Percentiles rank a stretch among this genome's conserved stretches.
These are phyloP conservation scores for Goniozus legneri DNA, from an alignment of 1,140 invertebrate species.

Conservation along the genomic window DNA sequence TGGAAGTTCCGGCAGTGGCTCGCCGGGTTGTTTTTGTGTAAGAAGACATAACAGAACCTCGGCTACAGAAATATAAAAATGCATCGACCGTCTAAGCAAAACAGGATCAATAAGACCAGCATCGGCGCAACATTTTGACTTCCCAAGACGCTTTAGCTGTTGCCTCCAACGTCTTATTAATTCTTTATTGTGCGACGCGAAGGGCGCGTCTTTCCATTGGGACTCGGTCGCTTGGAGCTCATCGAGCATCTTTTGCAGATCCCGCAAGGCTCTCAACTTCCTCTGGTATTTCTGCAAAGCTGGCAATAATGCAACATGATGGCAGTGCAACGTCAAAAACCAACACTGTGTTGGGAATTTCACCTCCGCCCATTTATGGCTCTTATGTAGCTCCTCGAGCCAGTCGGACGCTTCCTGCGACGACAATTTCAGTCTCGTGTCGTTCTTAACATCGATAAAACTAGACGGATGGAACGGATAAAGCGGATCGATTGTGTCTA, in stretches of 20 bases:
- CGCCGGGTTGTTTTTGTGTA: conserved; percentile 49
- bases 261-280: conserved; percentile 75
- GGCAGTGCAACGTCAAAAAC: conserved; percentile 91
- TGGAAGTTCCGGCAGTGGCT: conserved; percentile 54
- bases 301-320: conserved; percentile 87
- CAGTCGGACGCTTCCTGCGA: conserved; percentile 77
- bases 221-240: conserved; percentile 78
- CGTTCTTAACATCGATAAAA: conserved; percentile 74
- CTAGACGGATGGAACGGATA: conserved; percentile 85
- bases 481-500: conserved; percentile 78
- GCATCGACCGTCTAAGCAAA: conserved; percentile 72
- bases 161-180: conserved; percentile 83
- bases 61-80: conserved; percentile 83
- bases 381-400: conserved; percentile 60
- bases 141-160: conserved; percentile 70
- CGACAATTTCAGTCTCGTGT: conserved; percentile 80
- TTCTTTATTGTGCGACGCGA: conserved; percentile 77
- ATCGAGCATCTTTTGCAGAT: conserved; percentile 87
- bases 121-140: conserved; percentile 84
- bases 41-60: conserved; percentile 71
- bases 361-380: conserved; percentile 66
- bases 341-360: conserved; percentile 97
- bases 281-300: conserved; percentile 84
- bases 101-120: conserved; percentile 80
- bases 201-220: conserved; percentile 77